These are phyloP conservation scores for Nannoperca obscura DNA, from an alignment of 2,797 vertebrate genomes.

Conservation along the genomic window DNA sequence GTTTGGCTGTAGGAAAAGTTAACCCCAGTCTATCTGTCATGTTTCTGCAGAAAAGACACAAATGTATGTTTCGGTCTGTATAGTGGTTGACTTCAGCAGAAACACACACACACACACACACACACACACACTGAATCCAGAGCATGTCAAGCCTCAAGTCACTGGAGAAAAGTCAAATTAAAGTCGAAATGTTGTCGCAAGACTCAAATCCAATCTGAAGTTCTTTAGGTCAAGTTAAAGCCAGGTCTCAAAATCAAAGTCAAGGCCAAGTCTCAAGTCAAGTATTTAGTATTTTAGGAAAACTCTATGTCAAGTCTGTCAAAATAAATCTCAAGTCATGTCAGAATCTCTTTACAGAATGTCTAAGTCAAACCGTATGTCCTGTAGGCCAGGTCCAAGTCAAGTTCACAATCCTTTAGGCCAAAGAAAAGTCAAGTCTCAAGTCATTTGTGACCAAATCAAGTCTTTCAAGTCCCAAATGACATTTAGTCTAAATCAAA, in stretches of 20 bases:
- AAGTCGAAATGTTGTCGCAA: background rate
- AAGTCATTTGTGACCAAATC: background rate
- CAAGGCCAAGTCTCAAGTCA: background rate
- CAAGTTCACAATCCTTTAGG: background rate
- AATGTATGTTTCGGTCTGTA: background rate
- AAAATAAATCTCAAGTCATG: background rate
- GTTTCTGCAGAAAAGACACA: slow-evolving; percentile 7
- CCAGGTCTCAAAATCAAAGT: background rate
- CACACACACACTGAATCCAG: background rate
- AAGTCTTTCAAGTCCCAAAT: background rate
- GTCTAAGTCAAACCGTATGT: background rate
- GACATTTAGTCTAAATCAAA: background rate
- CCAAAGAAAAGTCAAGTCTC: background rate
- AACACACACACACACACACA: slow-evolving; percentile 18
- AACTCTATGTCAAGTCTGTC: background rate
- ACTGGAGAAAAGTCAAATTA: background rate
- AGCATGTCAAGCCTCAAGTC: slow-evolving; percentile 1
- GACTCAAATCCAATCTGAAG: background rate
- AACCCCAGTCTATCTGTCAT: background rate
- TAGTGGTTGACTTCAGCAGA: background rate
- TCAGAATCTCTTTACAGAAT: background rate
- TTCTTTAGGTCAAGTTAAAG: background rate
- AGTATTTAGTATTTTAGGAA: background rate
- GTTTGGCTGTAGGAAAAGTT: slow-evolving; percentile 3
- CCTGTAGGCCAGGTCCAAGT: background rate